Conservation (phyloP, 2,113 vertebrate genomes). For the Oenanthe oenanthe region DNA sequence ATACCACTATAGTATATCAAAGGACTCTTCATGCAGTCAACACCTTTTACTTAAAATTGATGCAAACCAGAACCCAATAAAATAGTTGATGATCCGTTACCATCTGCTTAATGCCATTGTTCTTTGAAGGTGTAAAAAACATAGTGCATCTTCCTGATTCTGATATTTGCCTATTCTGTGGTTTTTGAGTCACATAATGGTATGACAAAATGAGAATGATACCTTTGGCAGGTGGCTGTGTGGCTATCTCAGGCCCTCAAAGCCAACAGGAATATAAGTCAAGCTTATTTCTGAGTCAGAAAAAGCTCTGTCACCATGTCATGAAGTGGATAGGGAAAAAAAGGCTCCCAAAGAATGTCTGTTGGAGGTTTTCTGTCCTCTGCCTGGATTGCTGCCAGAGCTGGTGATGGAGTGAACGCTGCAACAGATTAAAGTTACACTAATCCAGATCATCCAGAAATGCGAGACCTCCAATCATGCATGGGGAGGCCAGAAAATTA, state of each 20-base stretch:
- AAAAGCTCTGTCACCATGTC: background rate
- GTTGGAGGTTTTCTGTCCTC: background rate
- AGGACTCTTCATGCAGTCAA: background rate
- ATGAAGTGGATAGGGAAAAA: background rate
- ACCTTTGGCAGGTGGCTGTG: background rate
- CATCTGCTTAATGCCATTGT: background rate
- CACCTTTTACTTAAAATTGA: background rate
- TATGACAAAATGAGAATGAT: background rate
- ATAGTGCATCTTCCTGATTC: background rate
- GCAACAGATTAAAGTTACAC: conserved; percentile 37
- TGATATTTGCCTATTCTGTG: background rate
- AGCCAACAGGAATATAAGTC: background rate
- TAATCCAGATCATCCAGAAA: conserved; percentile 66
- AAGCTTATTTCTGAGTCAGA: background rate
- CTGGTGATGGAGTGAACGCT: background rate
- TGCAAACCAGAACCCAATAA: background rate
- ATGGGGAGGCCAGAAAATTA: background rate
- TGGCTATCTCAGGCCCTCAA: background rate
- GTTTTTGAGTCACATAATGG: background rate
- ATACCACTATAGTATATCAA: background rate
- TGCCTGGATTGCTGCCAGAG: conserved; percentile 47
- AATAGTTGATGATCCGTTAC: background rate
- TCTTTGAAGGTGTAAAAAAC: background rate
- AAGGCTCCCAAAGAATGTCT: background rate
- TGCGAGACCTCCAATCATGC: conserved; percentile 8